Evolutionary conservation across 2,797 vertebrate species (phyloP), one percentile per base, ranked within the genome.

Genomic region (Pantherophis vulpinus): DNA sequence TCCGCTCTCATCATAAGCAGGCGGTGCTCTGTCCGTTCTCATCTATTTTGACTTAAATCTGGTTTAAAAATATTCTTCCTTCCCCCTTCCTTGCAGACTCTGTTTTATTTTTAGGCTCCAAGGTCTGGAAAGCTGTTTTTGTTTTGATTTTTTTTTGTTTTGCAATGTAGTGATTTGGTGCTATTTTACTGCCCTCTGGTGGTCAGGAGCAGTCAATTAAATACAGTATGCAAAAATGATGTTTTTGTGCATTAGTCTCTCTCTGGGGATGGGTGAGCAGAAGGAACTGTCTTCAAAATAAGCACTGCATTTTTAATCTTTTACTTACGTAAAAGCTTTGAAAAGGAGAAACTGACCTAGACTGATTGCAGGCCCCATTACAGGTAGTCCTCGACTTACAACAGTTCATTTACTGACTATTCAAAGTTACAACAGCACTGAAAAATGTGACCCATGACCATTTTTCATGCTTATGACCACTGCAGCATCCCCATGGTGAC

Each of bases 41-140:
- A 51, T 91, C 29, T 88, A 27, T 70, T 55, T 51, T 91, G 92
- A 74, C 90, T 86, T 93, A 88, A 91, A 74, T 20, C 4, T 14
- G 29, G 61, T 88, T 93, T 93, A 60, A 93, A 93, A 91, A 91
- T 91, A 88, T 79, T 90, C 58, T 90, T 86, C 18, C 23, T 32
- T 66, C 13, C 9, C 20, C 2, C 61, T 32, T 32, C 42, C 86
- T 37, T 91, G 32, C 61, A 59, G 55, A 23, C 2, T 10, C 25
- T 29, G 47, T 91, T 91, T 93, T 93, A 93, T 93, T 93, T 93
- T 93, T 93, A 93, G 89, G 79, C 61, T 87, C 47, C 51, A 29
- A 56, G 9, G 83, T 63, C 90, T 88, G 86, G 86, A 60, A 88
- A 90, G 9, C 25, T 51, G 89, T 27, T 58, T 66, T 89, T 87